Conservation (phyloP, 2,888 invertebrate species). For the Machimus atricapillus region DNA sequence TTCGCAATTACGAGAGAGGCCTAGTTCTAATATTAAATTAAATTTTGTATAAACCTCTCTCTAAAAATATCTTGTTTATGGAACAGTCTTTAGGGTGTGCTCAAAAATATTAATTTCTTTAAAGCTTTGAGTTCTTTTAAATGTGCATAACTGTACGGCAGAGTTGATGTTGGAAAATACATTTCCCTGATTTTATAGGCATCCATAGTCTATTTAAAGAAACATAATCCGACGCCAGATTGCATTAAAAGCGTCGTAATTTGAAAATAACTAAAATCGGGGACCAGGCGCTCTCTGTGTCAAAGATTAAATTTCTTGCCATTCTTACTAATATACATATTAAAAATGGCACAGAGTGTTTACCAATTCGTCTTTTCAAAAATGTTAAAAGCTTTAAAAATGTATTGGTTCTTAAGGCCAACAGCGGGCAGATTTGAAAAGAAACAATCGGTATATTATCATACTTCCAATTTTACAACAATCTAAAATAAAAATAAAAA, state of each 20-base stretch:
- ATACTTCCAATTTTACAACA: no score
- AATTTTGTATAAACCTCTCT: neutral
- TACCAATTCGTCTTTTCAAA: neutral
- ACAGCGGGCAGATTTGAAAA: no score
- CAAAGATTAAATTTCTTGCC: neutral
- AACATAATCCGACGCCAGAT: neutral
- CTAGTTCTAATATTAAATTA: constrained; percentile 12
- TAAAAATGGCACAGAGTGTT: neutral
- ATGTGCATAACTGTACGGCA: neutral
- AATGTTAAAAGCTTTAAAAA: neutral
- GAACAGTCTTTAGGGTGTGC: neutral
- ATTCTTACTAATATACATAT: neutral
- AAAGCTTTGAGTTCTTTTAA: neutral
- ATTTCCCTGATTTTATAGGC: constrained; percentile 3
- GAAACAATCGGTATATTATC: no score
- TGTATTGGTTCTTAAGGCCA: no score
- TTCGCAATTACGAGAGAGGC: neutral
- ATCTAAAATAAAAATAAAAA: no score
- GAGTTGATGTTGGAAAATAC: neutral
- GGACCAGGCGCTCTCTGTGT: neutral
- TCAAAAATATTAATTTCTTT: neutral
- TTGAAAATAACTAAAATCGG: neutral
- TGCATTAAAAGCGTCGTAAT: neutral
- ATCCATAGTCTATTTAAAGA: neutral
- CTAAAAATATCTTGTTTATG: constrained; percentile 35